phyloP scores from a whole-genome alignment of 2,113 vertebrate genomes.

The Dasypus novemcinctus region DNA sequence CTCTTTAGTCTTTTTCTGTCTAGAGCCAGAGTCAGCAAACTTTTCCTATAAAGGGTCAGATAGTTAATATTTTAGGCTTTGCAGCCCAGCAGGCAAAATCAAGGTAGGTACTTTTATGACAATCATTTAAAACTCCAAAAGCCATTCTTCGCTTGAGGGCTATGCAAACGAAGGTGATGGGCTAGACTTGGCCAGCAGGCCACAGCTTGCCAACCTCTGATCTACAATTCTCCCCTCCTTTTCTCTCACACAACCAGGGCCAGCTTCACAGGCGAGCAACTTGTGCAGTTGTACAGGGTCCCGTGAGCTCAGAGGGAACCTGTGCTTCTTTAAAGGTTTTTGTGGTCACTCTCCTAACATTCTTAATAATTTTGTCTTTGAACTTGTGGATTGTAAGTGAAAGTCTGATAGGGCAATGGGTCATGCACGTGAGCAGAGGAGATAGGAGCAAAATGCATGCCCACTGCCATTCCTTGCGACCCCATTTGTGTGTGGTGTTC shows the following conservation, averaged over 20 bases:
- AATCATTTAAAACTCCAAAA: neutral
- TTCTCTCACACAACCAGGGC: neutral
- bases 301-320: neutral
- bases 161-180: neutral
- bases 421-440: neutral
- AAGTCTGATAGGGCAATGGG: neutral
- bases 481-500: too few species aligned
- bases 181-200: neutral
- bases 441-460: rapidly evolving
- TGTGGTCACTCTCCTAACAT: neutral
- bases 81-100: neutral
- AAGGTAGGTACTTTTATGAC: neutral
- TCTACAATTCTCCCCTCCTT: too few species aligned
- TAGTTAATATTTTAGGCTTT: neutral
- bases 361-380: neutral
- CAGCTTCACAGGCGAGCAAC: neutral
- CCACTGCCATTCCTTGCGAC: too few species aligned
- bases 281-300: neutral
- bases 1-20: neutral
- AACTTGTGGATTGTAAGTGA: neutral
- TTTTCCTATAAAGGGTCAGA: neutral
- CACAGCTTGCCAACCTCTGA: neutral
- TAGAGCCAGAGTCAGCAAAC: neutral
- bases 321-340: neutral
- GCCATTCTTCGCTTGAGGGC: neutral